Conservation (phyloP, 2,797 vertebrate species). For the Schizopygopsis malacanthus region DNA sequence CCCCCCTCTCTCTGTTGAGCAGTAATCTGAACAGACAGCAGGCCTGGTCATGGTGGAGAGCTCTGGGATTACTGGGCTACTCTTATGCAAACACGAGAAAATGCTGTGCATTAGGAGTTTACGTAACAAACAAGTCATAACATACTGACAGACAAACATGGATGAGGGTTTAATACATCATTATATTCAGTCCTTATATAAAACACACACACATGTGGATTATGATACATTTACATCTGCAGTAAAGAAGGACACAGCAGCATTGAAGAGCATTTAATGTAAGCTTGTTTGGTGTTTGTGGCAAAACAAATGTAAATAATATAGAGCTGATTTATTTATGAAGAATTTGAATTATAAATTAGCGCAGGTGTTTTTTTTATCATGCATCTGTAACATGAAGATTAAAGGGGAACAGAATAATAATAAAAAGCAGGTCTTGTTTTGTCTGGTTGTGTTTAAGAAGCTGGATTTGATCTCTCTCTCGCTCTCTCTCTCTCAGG, state of each 20-base stretch:
- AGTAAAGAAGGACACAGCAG: not conserved
- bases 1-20: not conserved
- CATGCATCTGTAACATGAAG: too few relatives aligned
- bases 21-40: slow-evolving; percentile 28
- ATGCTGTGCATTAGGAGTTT: slow-evolving; percentile 44
- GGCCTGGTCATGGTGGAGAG: slow-evolving; percentile 1
- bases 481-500: slow-evolving; percentile 8
- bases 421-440: not conserved
- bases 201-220: not conserved
- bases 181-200: not conserved
- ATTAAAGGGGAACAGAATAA: not conserved
- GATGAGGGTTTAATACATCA: not conserved
- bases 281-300: not conserved
- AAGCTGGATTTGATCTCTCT: slow-evolving; percentile 20
- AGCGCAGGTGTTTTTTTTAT: not conserved
- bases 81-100: slow-evolving; percentile 44
- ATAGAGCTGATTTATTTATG: not conserved
- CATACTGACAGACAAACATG: not conserved
- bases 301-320: not conserved
- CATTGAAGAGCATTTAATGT: slow-evolving; percentile 1
- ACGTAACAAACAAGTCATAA: slow-evolving; percentile 37
- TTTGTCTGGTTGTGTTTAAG: slow-evolving; percentile 23
- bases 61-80: slow-evolving; percentile 51
- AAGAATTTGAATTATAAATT: not conserved
- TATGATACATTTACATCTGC: slow-evolving; percentile 10